Percentiles rank a stretch among this genome's conserved stretches.
These are phyloP conservation scores for Netta rufina DNA, from an alignment of 2,797 vertebrate species.

Conservation along the genomic window DNA sequence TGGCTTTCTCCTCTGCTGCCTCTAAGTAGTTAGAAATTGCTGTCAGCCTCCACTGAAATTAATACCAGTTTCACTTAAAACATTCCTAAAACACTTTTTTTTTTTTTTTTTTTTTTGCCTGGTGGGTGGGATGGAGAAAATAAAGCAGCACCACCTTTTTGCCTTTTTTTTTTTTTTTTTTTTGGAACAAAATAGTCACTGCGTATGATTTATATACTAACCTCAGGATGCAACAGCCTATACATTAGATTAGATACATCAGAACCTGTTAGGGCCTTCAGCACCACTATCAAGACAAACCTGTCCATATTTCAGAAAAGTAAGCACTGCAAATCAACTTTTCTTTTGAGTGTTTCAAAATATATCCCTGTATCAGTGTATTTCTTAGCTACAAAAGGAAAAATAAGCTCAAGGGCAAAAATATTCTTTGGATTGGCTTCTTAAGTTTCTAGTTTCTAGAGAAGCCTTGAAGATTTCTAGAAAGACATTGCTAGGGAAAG, in stretches of 20 bases:
- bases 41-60: background rate
- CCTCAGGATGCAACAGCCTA: background rate
- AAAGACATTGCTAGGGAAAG: background rate
- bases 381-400: background rate
- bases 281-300: background rate
- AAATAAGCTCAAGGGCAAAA: background rate
- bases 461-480: background rate
- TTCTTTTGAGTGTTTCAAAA: background rate
- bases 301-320: background rate
- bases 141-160: background rate
- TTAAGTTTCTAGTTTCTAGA: background rate
- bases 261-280: background rate
- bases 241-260: background rate
- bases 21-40: background rate
- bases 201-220: background rate
- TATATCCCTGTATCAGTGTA: background rate
- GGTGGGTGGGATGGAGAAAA: accelerated
- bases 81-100: background rate
- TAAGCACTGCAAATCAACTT: background rate
- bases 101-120: background rate
- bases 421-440: background rate
- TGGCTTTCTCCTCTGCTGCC: background rate
- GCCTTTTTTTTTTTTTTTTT: background rate
- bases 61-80: background rate
- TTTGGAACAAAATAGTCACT: background rate